These are phyloP conservation scores for Scaptomyza pallida DNA, from an alignment of 1,140 invertebrate genomes.

Conservation along the genomic window DNA sequence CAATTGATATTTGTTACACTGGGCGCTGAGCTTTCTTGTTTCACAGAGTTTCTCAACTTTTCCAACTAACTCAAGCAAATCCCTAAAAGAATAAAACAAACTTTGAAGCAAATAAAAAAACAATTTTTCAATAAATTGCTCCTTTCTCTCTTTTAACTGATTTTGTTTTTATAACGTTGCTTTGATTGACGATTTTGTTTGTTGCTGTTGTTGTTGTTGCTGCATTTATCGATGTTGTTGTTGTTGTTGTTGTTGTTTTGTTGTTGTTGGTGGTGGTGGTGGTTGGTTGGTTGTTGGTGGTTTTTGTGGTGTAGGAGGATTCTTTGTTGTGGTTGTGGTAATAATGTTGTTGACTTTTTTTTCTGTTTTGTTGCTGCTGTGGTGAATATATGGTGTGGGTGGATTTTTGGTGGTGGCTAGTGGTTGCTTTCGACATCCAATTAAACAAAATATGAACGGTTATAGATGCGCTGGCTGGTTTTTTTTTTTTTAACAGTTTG, in stretches of 20 bases:
- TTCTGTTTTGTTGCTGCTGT: constrained; percentile 60
- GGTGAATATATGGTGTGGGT: constrained; percentile 57
- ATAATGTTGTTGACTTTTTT: constrained; percentile 5
- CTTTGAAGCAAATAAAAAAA: constrained; percentile 28
- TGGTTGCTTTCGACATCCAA: constrained; percentile 50
- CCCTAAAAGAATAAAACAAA: constrained; percentile 4
- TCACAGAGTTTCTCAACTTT: constrained; percentile 5
- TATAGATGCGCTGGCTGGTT: constrained; percentile 51
- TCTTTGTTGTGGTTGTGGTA: constrained; percentile 16
- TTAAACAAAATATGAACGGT: constrained; percentile 56
- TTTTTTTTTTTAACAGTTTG: constrained; percentile 34
- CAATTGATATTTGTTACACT: constrained; percentile 58
- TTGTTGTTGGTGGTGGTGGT: constrained; percentile 38
- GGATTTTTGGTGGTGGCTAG: constrained; percentile 39
- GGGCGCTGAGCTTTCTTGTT: constrained; percentile 43
- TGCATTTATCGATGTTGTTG: constrained; percentile 47
- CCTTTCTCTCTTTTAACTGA: constrained; percentile 53
- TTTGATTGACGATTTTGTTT: constrained; percentile 40
- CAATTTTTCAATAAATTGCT: constrained; percentile 54
- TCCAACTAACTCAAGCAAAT: not conserved
- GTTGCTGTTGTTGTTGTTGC: constrained; percentile 37
- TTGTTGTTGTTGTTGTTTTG: constrained; percentile 35
- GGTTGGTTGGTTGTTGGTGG: constrained; percentile 35
- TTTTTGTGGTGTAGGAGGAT: constrained; percentile 69
- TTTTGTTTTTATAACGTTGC: constrained; percentile 34